phyloP scores from a whole-genome alignment of 2,113 vertebrate species.

The Balaenoptera acutorostrata region DNA sequence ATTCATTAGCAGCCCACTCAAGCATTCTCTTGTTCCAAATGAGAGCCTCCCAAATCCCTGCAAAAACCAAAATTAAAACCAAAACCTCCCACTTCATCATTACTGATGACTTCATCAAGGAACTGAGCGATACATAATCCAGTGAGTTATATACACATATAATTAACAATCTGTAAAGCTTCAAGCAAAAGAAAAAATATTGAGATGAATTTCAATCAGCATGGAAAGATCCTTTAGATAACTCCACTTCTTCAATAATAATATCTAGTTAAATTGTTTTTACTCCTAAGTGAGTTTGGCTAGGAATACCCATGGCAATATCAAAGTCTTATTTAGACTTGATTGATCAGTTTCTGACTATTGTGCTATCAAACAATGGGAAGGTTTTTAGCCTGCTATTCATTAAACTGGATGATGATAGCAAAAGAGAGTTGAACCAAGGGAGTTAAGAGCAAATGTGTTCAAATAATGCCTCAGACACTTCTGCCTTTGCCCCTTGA shows the following conservation, averaged over 20 bases:
- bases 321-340: background rate
- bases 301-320: background rate
- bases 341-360: background rate
- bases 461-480: background rate
- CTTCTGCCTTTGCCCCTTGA: background rate
- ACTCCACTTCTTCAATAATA: background rate
- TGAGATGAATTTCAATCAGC: background rate
- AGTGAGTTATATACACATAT: background rate
- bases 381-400: background rate
- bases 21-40: background rate
- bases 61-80: background rate
- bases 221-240: background rate
- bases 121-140: background rate
- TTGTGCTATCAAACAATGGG: background rate
- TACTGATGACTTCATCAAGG: background rate
- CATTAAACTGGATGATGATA: background rate
- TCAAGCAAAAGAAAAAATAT: background rate
- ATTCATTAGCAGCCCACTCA: background rate
- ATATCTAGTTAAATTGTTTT: background rate
- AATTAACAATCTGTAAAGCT: background rate
- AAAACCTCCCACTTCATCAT: background rate
- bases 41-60: background rate
- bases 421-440: background rate
- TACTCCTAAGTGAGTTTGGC: background rate
- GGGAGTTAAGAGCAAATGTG: background rate